Evolutionary conservation across 2,888 invertebrate species (phyloP), one percentile per base, ranked within the genome.

Genomic region (Trissonchulus latispiculum): DNA sequence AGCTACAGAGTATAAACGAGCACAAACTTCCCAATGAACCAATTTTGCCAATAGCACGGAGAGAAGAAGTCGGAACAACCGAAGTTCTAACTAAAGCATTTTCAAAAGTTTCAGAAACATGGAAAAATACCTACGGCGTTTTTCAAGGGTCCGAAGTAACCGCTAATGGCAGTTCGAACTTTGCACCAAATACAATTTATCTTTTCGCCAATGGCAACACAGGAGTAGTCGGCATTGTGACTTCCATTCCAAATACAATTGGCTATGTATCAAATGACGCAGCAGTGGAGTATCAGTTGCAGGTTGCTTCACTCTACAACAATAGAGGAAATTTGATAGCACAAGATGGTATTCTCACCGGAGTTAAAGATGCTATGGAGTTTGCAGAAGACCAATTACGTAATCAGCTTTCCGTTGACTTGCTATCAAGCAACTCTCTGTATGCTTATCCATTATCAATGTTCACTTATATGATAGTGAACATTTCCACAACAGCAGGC

Each of bases 391-490:
- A 36, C 29, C 29, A 31, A 8, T 64, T 64, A 31, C 32, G 66
- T 18, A 64, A 64, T 29, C 8, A 35, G n/a, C 32, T 68, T 32
- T 33, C 36, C 2, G 36, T n/a, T 36, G 36, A 36, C 36, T 23
- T 32, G 35, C n/a, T n/a, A 33, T 36, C n/a, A n/a, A 36, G n/a
- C 36, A 32, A 28, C n/a, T n/a, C 69, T 3, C 35, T 15, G n/a
- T 15, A 33, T n/a, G 69, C 35, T 15, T 68, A 68, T n/a, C 69
- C 69, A 3, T 35, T 68, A 3, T 68, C 69, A 8, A 68, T 36
- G 2, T 68, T 35, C 36, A 68, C 69, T 8, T 68, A 68, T 36
- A 68, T 68, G 69, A 36, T 68, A n/a, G 69, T 68, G n/a, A 68
- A 68, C n/a, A 33, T n/a, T n/a, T 35, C 32, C 3, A 68, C 69